phyloP scores from a whole-genome alignment of 2,113 vertebrate genomes.

The Carollia perspicillata region DNA sequence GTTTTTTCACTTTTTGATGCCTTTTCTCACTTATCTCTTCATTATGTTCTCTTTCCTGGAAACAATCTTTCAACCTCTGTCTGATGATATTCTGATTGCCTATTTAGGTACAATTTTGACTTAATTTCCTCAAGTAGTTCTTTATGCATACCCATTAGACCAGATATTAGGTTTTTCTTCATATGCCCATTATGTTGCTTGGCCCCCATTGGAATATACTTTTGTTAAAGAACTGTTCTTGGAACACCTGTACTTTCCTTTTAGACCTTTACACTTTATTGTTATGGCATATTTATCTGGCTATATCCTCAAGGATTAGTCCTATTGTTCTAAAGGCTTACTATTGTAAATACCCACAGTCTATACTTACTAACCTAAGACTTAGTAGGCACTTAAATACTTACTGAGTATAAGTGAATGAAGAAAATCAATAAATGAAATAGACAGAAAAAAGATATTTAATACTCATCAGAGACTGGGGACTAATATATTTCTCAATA shows the following conservation, averaged over 20 bases:
- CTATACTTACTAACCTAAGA: not conserved
- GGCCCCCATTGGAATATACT: not conserved
- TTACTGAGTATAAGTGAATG: too few species aligned
- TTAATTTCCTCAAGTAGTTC: not conserved
- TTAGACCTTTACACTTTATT: not conserved
- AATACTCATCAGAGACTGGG: not conserved
- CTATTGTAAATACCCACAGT: not conserved
- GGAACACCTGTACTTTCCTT: not conserved
- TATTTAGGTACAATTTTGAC: not conserved
- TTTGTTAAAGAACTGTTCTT: not conserved
- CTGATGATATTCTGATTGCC: not conserved
- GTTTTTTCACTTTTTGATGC: not conserved
- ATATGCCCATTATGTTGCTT: not conserved
- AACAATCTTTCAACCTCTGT: not conserved
- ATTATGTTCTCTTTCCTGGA: not conserved
- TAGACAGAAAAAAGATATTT: not conserved
- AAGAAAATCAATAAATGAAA: too few species aligned
- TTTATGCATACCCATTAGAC: not conserved
- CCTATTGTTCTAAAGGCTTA: not conserved
- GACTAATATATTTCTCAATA: not conserved
- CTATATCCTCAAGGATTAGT: not conserved
- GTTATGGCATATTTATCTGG: not conserved
- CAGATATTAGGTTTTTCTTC: not conserved
- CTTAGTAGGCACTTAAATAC: not conserved
- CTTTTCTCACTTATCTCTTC: not conserved